Percentiles rank a stretch among this genome's conserved stretches.
These are phyloP conservation scores for Allolobophora icterica DNA, from an alignment of 2,888 invertebrate genomes.

Conservation along the genomic window DNA sequence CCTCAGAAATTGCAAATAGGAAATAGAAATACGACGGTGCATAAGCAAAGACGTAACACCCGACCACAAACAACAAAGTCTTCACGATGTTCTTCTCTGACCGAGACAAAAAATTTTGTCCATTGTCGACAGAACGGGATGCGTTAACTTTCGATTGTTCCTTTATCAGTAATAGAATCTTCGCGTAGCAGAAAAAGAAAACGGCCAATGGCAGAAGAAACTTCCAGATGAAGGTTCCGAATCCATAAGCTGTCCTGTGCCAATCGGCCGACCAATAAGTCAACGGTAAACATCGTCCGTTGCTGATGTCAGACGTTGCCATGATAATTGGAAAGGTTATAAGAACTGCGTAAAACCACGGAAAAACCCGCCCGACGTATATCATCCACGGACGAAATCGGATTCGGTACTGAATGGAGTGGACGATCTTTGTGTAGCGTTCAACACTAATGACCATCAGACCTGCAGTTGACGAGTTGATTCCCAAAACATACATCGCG, in stretches of 20 bases:
- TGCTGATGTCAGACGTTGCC: conserved; percentile 3
- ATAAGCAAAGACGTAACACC: neutral
- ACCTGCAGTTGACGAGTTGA: neutral
- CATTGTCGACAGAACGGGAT: neutral
- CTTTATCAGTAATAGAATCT: neutral
- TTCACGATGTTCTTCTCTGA: neutral
- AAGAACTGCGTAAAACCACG: neutral
- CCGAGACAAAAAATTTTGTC: neutral
- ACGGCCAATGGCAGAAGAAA: neutral
- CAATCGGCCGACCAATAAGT: neutral
- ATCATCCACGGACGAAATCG: neutral
- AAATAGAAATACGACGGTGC: neutral
- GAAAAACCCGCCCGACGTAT: neutral
- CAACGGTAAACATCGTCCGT: neutral
- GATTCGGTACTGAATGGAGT: neutral
- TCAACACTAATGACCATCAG: conserved; percentile 10
- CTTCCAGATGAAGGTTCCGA: conserved; percentile 5
- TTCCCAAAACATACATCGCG: neutral
- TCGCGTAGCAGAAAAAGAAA: neutral
- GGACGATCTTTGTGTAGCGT: neutral
- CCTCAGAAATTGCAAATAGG: neutral
- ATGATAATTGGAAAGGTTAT: neutral
- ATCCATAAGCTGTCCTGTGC: neutral
- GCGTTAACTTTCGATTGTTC: neutral
- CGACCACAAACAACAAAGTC: neutral